Evolutionary conservation across 2,797 vertebrate genomes (phyloP), one percentile per base, ranked within the genome.

Genomic region (Falco cherrug): DNA sequence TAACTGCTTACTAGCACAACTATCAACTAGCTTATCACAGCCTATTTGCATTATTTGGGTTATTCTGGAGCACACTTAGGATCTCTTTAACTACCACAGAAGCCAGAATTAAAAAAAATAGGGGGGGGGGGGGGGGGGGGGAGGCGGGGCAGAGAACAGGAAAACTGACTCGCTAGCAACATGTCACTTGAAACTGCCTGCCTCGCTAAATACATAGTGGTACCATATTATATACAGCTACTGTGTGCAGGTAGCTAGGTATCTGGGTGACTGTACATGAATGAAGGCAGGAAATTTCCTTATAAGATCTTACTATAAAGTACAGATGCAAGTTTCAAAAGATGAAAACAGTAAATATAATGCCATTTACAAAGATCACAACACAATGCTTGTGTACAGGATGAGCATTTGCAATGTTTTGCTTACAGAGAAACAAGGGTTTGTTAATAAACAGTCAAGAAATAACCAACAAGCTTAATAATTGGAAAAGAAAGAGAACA

Each of bases 1-100:
- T 77, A 97, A 95, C 35, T 79, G 60, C 53, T 78, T 93, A 80
- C 19, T 60, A 89, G 37, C 80, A 69, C 86, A 95, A 96, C 25
- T 54, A 82, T 20, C 63, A 86, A 56, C 75, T 78, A 65, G 56
- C 13, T 90, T 87, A 76, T 78, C 57, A 87, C 10, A 84, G 35
- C 8, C 7, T 28, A 68, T 19, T n/a, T 84, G 76, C 37, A 81
- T 51, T 84, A 65, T 22, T 43, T 51, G 29, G 76, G 41, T 24
- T 89, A 91, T 63, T 90, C 68, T 79, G 29, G 5, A 78, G 26
- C 28, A 48, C 8, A 31, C 9, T 53, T 14, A 71, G 6, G 7
- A n/a, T 47, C 11, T 59, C 56, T 70, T 33, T 51, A 91, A n/a
- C 9, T 48, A 50, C 61, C 37, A 70, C 25, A 76, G 33, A 24